Percentiles rank a stretch among this genome's conserved stretches.
Evolutionary conservation across 2,797 vertebrate genomes (phyloP).

Genomic region (Vultur gryphus): DNA sequence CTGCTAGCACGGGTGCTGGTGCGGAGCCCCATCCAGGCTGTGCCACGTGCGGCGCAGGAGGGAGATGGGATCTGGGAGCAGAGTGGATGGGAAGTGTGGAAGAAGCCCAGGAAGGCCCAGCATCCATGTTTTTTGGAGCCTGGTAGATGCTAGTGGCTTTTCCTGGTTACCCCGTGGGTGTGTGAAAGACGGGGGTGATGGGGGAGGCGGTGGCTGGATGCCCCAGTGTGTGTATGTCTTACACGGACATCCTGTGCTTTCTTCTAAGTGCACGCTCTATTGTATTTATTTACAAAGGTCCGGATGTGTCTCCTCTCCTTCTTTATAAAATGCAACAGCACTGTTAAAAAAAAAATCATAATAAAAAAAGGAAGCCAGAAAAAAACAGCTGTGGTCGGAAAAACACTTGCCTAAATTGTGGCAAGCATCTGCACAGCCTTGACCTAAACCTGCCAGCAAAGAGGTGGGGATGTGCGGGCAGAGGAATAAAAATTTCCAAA

Average conservation of each 20-base stretch:
- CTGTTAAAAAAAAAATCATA: neutral
- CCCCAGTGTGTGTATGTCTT: neutral
- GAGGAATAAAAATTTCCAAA: neutral
- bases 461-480: neutral
- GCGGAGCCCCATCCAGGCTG: neutral
- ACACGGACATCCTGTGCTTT: neutral
- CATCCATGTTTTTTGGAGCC: neutral
- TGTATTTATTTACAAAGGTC: neutral
- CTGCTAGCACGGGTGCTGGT: accelerated
- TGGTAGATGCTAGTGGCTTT: neutral
- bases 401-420: neutral
- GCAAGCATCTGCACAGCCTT: neutral
- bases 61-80: neutral
- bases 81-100: neutral
- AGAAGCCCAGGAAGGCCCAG: neutral
- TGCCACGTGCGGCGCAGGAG: accelerated
- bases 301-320: neutral
- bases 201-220: neutral
- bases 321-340: neutral
- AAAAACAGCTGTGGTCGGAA: neutral
- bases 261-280: neutral
- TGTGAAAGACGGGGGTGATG: neutral
- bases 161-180: accelerated
- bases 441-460: neutral
- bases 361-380: neutral